Conservation (phyloP, 2,113 vertebrate genomes). For the Mus pahari region DNA sequence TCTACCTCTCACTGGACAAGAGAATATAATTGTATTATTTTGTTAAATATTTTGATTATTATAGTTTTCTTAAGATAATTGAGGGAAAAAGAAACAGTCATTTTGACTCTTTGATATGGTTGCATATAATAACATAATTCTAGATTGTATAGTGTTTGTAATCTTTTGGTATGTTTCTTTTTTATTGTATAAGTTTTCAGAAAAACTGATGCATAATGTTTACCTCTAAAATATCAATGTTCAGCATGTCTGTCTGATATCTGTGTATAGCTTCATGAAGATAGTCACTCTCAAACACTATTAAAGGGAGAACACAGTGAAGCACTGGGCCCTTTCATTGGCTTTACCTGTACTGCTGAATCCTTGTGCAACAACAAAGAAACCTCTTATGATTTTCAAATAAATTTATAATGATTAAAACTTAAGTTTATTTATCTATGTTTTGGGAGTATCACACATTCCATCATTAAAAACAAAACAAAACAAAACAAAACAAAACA, state of each 20-base stretch:
- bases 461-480: background rate
- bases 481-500: background rate
- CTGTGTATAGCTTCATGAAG: background rate
- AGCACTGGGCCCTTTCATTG: background rate
- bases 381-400: background rate
- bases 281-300: background rate
- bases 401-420: slow-evolving; percentile 46
- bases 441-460: background rate
- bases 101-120: background rate
- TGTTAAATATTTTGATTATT: background rate
- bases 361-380: background rate
- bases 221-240: background rate
- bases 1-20: background rate
- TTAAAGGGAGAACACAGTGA: slow-evolving; percentile 2
- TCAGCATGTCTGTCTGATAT: background rate
- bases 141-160: background rate
- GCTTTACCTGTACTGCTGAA: background rate
- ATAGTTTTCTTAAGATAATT: background rate
- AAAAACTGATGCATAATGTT: background rate
- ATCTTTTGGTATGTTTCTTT: background rate
- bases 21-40: background rate
- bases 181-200: slow-evolving; percentile 17
- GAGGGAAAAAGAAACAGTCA: background rate
- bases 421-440: slow-evolving; percentile 6
- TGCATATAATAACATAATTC: background rate